Evolutionary conservation across 1,140 invertebrate genomes (phyloP), one percentile per base, ranked within the genome.

Genomic region (Sarcophaga bullata): DNA sequence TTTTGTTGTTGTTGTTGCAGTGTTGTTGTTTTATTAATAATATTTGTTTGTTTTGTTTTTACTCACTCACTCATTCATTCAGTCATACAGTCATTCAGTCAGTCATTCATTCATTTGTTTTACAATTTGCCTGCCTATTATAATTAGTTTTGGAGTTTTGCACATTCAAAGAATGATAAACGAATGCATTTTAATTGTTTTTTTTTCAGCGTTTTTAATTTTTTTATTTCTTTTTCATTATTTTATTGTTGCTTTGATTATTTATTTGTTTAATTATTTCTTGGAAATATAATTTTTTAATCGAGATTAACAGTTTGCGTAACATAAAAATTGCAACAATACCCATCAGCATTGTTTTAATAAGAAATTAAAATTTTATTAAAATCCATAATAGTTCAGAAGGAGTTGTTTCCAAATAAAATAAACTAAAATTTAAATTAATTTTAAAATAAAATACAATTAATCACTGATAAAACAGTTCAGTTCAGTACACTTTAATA

Each of bases 101-200:
- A 37, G 1, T 37, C 25, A 4, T 37, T 37, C 25, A 37, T 37
- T 37, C 25, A 37, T 37, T 37, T 37, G 25, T 37, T 58, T 58
- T 58, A 6, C 13, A n/a, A 68, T 68, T 68, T 68, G 62, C 62
- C 62, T 68, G 62, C 17, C 62, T 10, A 68, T 68, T 68, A 68
- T 68, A 68, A 68, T 68, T 68, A 68, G 62, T 68, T 68, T 68
- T 68, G 62, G 62, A 68, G 62, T 68, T 68, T 68, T 68, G 62
- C 62, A 68, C 62, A 68, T 68, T 68, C 62, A 8, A 68, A 68
- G 62, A 68, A 68, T 25, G 62, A 68, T 68, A 68, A 68, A 37
- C 25, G 25, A 37, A 68, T 68, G n/a, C 62, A 68, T 68, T 68
- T 68, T 68, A 19, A 68, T n/a, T 37, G 25, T 4, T 1, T 37